Evolutionary conservation across 2,888 invertebrate genomes (phyloP), one percentile per base, ranked within the genome.

Genomic region (Meganola albula): DNA sequence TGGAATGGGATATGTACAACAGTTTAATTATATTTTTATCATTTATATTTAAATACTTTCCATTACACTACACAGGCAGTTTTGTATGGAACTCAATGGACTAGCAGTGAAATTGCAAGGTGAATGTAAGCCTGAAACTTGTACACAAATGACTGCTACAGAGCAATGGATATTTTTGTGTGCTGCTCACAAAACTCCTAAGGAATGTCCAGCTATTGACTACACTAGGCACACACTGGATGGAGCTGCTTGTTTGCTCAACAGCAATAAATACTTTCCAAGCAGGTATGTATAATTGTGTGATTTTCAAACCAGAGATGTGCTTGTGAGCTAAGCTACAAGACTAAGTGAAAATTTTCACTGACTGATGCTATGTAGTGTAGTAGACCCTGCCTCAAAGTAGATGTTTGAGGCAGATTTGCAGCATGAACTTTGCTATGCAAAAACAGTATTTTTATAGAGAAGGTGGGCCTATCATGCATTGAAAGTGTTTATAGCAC

Each of bases 81-180:
- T 99, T 82, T 99, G 99, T 73, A 98, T 99, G 97, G 99, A 99
- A 80, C 82, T 99, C 27, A 99, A 99, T 87, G 98, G 98, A n/a
- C 84, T 99, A 53, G 98, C 99, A 27, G 98, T 99, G 0, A 91
- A 95, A 65, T 87, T 99, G 47, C 99, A 99, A 87, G 92, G 91
- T 48, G 98, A 99, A 77, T 99, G 99, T 75, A 94, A 96, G 66
- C 98, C 99, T 21, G 95, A 97, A 63, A 96, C 94, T 11, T 99
- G 99, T 76, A 96, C 95, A 40, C 99, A 99, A 85, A 99, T 99
- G 99, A 99, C 99, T 24, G 99, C 99, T 14, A 99, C 99, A 13
- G 99, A 99, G 79, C 99, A 99, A 69, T 99, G 99, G 99, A 99
- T 99, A 78, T 99, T 99, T 79, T 87, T 99, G 31, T 99, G 99